A percentile compares a stretch with the other conserved stretches of the same genome.
phyloP scores from a whole-genome alignment of 2,797 vertebrate genomes.

The Erethizon dorsatum region DNA sequence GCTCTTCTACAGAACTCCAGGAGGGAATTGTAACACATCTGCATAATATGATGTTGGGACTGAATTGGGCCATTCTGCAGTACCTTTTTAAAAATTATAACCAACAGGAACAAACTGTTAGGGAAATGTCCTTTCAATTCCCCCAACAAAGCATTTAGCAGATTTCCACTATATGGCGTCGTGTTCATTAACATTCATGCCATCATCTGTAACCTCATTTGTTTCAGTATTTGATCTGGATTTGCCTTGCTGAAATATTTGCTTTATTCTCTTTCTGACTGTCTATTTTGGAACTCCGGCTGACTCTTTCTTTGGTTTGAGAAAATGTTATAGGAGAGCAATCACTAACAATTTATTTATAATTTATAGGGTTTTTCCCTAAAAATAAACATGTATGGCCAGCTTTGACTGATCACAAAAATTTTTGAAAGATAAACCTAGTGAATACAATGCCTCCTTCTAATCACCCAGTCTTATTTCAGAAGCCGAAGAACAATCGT shows the following conservation, averaged over 20 bases:
- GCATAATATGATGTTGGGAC: slow-evolving; percentile 67
- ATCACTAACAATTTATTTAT: slow-evolving; percentile 34
- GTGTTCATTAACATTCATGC: slow-evolving; percentile 87
- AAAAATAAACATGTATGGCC: not conserved
- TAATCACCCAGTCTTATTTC: slow-evolving; percentile 4
- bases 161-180: slow-evolving; percentile 83
- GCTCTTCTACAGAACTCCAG: slow-evolving; percentile 65
- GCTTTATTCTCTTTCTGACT: slow-evolving; percentile 75
- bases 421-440: not conserved
- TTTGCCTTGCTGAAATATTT: slow-evolving; percentile 85
- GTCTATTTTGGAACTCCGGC: slow-evolving; percentile 76
- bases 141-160: slow-evolving; percentile 86
- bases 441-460: not conserved
- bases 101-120: slow-evolving; percentile 80
- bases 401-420: not conserved
- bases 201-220: slow-evolving; percentile 85
- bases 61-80: slow-evolving; percentile 62
- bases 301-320: slow-evolving; percentile 77
- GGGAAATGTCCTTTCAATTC: slow-evolving; percentile 85
- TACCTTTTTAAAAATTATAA: slow-evolving; percentile 77
- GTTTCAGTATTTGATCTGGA: slow-evolving; percentile 87
- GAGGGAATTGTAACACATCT: slow-evolving; percentile 67
- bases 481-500: slow-evolving; percentile 23
- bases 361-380: not conserved
- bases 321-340: slow-evolving; percentile 19